Percentiles rank a stretch among this genome's conserved stretches.
phyloP scores from a whole-genome alignment of 2,797 vertebrate genomes.

The Ficedula albicollis region DNA sequence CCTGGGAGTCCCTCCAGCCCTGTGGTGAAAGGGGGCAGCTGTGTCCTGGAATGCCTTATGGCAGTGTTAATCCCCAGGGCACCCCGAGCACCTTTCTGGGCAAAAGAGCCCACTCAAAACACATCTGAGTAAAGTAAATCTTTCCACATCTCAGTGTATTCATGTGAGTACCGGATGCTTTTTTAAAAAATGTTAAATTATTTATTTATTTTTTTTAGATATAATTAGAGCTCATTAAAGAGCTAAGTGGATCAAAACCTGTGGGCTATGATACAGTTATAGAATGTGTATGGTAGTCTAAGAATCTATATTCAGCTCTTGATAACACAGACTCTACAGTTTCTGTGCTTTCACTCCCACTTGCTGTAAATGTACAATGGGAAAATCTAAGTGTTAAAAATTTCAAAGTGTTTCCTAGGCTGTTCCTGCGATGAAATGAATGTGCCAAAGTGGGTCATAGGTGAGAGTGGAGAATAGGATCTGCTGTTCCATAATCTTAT shows the following conservation, averaged over 20 bases:
- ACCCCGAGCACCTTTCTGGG: background rate
- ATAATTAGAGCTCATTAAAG: background rate
- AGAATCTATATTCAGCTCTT: background rate
- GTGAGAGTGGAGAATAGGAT: background rate
- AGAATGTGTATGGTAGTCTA: background rate
- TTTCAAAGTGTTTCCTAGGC: background rate
- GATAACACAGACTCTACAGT: background rate
- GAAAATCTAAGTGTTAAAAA: background rate
- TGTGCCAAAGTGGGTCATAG: background rate
- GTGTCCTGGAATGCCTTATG: background rate
- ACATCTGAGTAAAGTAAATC: background rate
- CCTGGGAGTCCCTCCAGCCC: background rate
- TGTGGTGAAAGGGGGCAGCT: background rate
- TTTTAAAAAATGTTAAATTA: background rate
- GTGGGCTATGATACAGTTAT: background rate
- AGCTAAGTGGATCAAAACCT: background rate
- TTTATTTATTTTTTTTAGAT: background rate
- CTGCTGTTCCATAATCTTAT: background rate
- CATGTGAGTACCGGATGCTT: background rate
- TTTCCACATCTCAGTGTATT: background rate
- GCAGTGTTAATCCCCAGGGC: background rate
- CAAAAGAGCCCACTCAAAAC: background rate
- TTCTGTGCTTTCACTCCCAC: background rate
- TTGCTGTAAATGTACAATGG: background rate
- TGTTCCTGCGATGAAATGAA: background rate